Evolutionary conservation across 1,140 invertebrate species (phyloP), one percentile per base, ranked within the genome.

Genomic region (Psilanteris sp.): DNA sequence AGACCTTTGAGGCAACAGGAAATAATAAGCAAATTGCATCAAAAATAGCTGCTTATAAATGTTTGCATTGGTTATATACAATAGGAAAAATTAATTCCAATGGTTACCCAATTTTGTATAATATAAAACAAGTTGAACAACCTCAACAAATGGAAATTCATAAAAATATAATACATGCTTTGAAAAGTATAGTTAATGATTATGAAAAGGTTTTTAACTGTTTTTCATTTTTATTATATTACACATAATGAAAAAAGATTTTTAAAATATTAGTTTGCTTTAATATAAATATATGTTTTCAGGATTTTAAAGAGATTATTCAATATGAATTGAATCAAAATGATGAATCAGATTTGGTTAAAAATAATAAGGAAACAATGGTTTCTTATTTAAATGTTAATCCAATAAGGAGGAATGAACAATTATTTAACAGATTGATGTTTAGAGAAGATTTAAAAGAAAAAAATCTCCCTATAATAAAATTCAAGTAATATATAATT

Each of bases 31-130:
- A 3, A 14, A 4, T 4, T 31, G 76, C 82, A 29, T 7, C 10
- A 8, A 24, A 20, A 10, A 10, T 15, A 27, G 80, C 73, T 41
- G 44, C 83, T 15, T 48, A 78, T 3, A 78, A 81, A 37, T 81
- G 79, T 44, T 75, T 88, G 16, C 43, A 80, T 0, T 86, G 81
- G 79, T 43, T 88, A 9, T 36, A 83, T 46, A 18, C 43, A 7
- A 48, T 55, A 16, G 20, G 15, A 5, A 82, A 71, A 54, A 31
- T 83, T 5, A 70, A 13, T 20, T 0, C 2, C 0, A 66, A 52
- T 3, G 18, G 46, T 6, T 10, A 11, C 22, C 59, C 59, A 20
- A 18, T 62, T 26, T 6, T 61, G 6, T 39, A 20, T 20, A 13
- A 18, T n/a, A 4, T 9, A 6, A 18, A 6, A 1, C 43, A 3